phyloP scores from a whole-genome alignment of 1,140 invertebrate species.

The Berghia stephanieae region DNA sequence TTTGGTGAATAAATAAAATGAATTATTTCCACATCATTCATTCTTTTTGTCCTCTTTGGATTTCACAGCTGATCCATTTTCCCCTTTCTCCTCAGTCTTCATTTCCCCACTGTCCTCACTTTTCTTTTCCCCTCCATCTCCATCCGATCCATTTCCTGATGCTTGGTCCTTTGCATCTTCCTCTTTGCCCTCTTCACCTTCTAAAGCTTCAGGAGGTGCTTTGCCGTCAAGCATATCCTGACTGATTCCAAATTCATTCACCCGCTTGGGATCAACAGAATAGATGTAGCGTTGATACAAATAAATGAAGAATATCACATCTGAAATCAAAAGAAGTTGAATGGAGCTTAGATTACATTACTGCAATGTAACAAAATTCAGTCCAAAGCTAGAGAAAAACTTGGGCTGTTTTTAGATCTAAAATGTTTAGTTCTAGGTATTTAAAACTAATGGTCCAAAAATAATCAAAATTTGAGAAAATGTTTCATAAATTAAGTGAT shows the following conservation, averaged over 20 bases:
- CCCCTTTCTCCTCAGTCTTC: no score
- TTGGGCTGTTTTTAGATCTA: neutral
- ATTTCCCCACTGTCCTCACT: conserved; percentile 6
- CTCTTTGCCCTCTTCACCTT: conserved; percentile 44
- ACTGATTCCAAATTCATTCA: conserved; percentile 94
- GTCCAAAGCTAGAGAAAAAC: neutral
- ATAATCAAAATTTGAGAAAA: no score
- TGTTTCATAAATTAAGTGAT: no score
- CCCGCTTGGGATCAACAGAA: conserved; percentile 89
- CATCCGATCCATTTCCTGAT: neutral
- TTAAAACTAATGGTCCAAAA: no score
- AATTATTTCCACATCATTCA: no score
- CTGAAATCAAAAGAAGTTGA: conserved; percentile 74
- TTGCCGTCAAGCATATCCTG: conserved; percentile 66
- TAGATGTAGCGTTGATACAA: conserved; percentile 99
- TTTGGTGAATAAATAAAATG: no score
- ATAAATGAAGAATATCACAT: conserved; percentile 98
- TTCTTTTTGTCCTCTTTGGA: no score
- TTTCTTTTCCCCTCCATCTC: conserved; percentile 12
- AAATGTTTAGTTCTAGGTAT: neutral
- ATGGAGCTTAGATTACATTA: no score
- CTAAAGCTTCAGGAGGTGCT: neutral
- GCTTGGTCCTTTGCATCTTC: conserved; percentile 10
- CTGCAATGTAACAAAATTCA: neutral
- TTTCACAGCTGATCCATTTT: no score